Evolutionary conservation across 2,888 invertebrate species (phyloP).

Genomic region (Aleiodes leptofemur): DNA sequence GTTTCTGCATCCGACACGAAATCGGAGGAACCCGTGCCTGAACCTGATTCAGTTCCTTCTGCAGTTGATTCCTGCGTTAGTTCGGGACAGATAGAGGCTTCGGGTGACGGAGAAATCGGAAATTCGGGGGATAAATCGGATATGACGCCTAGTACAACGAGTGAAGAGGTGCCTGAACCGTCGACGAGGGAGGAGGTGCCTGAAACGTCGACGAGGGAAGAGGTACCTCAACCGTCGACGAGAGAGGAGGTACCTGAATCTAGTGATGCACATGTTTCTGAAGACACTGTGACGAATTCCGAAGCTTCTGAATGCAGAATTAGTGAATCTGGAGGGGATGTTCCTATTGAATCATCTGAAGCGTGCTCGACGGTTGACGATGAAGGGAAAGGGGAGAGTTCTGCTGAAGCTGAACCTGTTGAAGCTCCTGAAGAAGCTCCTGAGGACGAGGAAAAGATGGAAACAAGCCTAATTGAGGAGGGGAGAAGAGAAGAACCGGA

Average conservation of each 20-base stretch:
- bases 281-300: neutral
- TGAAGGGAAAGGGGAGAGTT: constrained; percentile 20
- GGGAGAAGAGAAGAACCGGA: constrained; percentile 5
- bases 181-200: neutral
- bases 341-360: neutral
- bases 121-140: neutral
- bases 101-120: constrained; percentile 20
- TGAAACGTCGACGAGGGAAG: neutral
- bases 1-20: constrained; percentile 52
- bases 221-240: too few species aligned
- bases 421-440: constrained; percentile 32
- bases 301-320: constrained; percentile 5
- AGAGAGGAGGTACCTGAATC: too few species aligned
- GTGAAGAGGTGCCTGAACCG: constrained; percentile 16
- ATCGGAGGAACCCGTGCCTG: neutral
- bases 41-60: constrained; percentile 26
- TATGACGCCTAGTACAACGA: neutral
- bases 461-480: constrained; percentile 44
- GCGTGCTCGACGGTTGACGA: constrained; percentile 25
- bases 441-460: constrained; percentile 43
- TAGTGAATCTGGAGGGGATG: neutral
- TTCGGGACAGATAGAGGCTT: constrained; percentile 6
- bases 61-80: constrained; percentile 36
- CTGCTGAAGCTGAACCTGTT: constrained; percentile 23
- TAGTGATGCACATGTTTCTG: neutral